Percentiles rank a stretch among this genome's conserved stretches.
Conservation (phyloP, 2,113 vertebrate genomes). For the Nanorana parkeri region DNA sequence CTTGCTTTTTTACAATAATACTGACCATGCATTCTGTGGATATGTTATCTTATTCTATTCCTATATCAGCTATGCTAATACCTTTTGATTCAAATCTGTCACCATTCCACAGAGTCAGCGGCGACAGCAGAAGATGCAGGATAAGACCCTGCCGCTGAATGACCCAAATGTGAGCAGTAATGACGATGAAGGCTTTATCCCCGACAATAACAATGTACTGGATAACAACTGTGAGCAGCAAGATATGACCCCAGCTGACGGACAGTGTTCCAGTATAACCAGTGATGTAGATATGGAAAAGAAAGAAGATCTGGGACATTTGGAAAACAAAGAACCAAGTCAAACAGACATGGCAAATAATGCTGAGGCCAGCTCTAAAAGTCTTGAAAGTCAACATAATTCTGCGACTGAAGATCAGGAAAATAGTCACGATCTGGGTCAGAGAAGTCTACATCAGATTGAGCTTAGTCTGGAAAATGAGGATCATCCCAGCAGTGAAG, state of each 20-base stretch:
- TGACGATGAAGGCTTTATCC: slow-evolving; percentile 57
- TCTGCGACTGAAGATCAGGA: not conserved
- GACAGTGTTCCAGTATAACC: too few relatives aligned
- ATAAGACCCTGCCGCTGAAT: slow-evolving; percentile 69
- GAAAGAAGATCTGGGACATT: not conserved
- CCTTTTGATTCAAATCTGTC: not conserved
- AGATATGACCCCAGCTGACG: not conserved
- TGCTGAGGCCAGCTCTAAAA: not conserved
- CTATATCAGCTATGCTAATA: too few relatives aligned
- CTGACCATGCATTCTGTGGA: too few relatives aligned
- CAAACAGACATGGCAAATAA: not conserved
- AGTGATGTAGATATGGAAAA: not conserved
- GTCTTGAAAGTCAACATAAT: not conserved
- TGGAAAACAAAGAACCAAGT: not conserved
- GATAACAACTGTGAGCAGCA: slow-evolving; percentile 3
- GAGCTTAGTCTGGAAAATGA: not conserved
- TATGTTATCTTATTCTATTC: too few relatives aligned
- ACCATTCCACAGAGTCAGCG: slow-evolving; percentile 80
- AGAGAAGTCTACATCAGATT: not conserved
- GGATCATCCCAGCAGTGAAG: not conserved
- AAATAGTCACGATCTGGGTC: not conserved
- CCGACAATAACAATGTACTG: not conserved
- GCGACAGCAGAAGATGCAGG: slow-evolving; percentile 84
- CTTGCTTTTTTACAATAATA: too few relatives aligned
- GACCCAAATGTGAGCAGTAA: slow-evolving; percentile 52